A percentile compares a stretch with the other conserved stretches of the same genome.
Conservation (phyloP, 2,113 vertebrate species). For the Enhydra lutris region DNA sequence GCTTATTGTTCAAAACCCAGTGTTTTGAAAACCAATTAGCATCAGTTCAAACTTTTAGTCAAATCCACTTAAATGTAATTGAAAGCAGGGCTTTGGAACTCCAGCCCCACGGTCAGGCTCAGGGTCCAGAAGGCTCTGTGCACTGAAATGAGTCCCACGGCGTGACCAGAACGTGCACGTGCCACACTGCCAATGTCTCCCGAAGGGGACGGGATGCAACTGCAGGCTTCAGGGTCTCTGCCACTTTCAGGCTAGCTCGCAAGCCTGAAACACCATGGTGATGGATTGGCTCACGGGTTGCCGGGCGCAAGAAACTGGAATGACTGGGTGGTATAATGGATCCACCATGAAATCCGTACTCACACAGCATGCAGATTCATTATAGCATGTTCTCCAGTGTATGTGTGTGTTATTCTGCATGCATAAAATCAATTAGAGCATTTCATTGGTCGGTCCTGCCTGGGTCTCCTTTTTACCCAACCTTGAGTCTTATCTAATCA, state of each 20-base stretch:
- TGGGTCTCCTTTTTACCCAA: slow-evolving; percentile 61
- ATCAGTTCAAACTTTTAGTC: slow-evolving; percentile 65
- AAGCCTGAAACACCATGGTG: background rate
- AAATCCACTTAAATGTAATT: slow-evolving; percentile 73
- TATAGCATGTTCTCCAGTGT: background rate
- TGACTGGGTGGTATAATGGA: slow-evolving; percentile 60
- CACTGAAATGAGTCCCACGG: background rate
- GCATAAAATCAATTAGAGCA: slow-evolving; percentile 66
- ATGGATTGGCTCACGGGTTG: background rate
- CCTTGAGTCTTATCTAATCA: slow-evolving; percentile 46
- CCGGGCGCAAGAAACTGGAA: background rate
- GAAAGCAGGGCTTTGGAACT: slow-evolving; percentile 72
- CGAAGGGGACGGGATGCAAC: background rate
- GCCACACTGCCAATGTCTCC: background rate
- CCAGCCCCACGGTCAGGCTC: slow-evolving; percentile 37
- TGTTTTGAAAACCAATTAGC: slow-evolving; percentile 73
- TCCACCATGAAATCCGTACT: slow-evolving; percentile 55
- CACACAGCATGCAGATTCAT: slow-evolving; percentile 55
- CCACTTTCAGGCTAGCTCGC: slow-evolving; percentile 12
- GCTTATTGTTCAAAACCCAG: background rate
- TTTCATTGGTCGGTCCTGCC: slow-evolving; percentile 61
- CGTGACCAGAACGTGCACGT: background rate
- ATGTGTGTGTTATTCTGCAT: background rate
- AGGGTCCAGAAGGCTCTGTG: background rate
- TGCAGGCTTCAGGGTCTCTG: background rate